These are phyloP conservation scores for Osmoderma eremita DNA, from an alignment of 2,888 invertebrate species.

Conservation along the genomic window DNA sequence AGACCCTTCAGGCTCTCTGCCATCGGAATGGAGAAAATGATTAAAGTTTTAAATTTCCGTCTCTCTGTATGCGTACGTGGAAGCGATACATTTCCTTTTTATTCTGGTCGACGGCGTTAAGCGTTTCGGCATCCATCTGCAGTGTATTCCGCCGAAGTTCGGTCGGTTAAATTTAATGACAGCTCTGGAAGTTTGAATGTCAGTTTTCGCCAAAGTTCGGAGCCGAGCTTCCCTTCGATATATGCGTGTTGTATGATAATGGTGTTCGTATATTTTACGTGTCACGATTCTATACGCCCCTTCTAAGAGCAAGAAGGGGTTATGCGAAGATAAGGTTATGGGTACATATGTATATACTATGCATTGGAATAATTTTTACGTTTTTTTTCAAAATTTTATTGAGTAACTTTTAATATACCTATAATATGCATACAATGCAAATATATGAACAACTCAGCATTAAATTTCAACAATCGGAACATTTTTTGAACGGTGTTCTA, in stretches of 20 bases:
- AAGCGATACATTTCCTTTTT: constrained; percentile 27
- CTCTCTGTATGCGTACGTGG: not conserved
- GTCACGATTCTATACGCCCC: not conserved
- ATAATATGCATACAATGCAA: no score
- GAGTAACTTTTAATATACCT: no score
- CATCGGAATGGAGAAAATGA: constrained; percentile 14
- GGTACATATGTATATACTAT: no score
- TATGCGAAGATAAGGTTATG: no score
- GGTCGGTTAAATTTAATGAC: constrained; percentile 26
- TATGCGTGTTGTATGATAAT: not conserved
- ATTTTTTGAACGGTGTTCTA: no score
- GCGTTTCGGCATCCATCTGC: constrained; percentile 19
- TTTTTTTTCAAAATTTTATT: no score
- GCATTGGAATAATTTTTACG: no score
- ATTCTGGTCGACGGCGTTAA: constrained; percentile 17
- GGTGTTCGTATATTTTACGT: not conserved
- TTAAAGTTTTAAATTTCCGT: constrained; percentile 28
- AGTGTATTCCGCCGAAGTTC: constrained; percentile 17
- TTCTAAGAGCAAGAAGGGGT: no score
- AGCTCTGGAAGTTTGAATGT: constrained; percentile 23
- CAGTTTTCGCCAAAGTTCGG: constrained; percentile 9
- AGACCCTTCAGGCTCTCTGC: not conserved
- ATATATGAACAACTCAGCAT: no score
- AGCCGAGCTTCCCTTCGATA: not conserved
- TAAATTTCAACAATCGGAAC: no score